These are phyloP conservation scores for Orussus abietinus DNA, from an alignment of 1,140 invertebrate genomes.

Conservation along the genomic window DNA sequence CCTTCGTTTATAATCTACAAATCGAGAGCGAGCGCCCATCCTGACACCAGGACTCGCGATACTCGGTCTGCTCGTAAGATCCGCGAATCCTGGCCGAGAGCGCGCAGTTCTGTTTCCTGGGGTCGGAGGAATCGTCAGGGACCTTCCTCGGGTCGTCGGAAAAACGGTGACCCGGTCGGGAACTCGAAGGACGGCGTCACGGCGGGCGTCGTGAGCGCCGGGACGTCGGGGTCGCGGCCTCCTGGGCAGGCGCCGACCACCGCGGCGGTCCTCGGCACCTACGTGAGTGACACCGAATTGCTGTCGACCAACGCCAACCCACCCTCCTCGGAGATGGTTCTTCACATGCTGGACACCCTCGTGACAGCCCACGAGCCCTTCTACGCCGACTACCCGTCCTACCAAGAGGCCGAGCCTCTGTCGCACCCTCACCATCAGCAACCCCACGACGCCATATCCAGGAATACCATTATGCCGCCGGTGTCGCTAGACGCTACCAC, in stretches of 20 bases:
- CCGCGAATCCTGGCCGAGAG: too few relatives aligned
- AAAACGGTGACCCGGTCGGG: too few relatives aligned
- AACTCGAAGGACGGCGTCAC: constrained; percentile 42
- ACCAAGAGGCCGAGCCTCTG: constrained; percentile 42
- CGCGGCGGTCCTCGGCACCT: constrained; percentile 27
- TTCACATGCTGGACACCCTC: constrained; percentile 49
- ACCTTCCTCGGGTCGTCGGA: too few relatives aligned
- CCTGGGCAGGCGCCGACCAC: constrained; percentile 39
- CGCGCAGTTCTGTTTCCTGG: too few relatives aligned
- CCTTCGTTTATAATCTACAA: too few relatives aligned
- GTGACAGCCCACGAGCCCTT: constrained; percentile 48
- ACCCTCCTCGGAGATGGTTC: constrained; percentile 48
- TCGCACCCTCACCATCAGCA: constrained; percentile 26
- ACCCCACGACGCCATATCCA: constrained; percentile 19
- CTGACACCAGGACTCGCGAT: too few relatives aligned
- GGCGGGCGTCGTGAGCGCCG: constrained; percentile 52
- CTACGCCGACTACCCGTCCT: constrained; percentile 50
- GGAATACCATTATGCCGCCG: constrained; percentile 36
- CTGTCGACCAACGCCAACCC: constrained; percentile 9
- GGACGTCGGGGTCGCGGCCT: constrained; percentile 49
- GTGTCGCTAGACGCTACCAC: constrained; percentile 47
- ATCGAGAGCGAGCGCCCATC: too few relatives aligned
- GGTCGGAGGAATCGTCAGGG: constrained; percentile 16
- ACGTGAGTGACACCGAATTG: constrained; percentile 11
- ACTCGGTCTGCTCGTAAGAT: too few relatives aligned